These are phyloP conservation scores for Antheraea mylitta DNA, from an alignment of 1,140 invertebrate species.

Conservation along the genomic window DNA sequence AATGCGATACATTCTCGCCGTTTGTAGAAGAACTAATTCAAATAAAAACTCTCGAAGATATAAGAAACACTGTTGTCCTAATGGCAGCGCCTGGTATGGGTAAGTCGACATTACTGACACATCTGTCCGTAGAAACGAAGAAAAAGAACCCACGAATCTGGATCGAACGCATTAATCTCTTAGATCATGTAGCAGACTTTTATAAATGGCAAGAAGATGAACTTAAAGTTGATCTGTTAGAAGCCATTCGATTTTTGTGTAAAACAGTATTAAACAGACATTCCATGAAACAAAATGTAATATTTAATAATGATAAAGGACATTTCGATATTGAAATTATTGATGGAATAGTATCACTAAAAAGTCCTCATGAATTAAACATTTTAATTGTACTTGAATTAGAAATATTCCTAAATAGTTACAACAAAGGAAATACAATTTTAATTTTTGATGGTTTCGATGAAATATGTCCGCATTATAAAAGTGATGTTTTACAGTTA, in stretches of 20 bases:
- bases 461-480: constrained; percentile 19
- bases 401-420: constrained; percentile 22
- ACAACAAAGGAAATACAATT: constrained; percentile 20
- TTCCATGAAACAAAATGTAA: background rate
- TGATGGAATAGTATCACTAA: background rate
- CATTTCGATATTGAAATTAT: background rate
- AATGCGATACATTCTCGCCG: background rate
- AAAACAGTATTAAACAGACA: constrained; percentile 8
- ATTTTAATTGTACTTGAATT: constrained; percentile 14
- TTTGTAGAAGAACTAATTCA: background rate
- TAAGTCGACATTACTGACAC: constrained; percentile 23
- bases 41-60: constrained; percentile 17
- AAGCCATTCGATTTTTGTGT: constrained; percentile 16
- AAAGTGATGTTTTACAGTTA: constrained; percentile 14
- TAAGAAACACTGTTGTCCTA: constrained; percentile 19
- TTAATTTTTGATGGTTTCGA: constrained; percentile 29
- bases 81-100: constrained; percentile 20
- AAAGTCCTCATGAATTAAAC: background rate
- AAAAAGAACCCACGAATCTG: constrained; percentile 17
- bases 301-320: constrained; percentile 5
- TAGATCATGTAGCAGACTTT: constrained; percentile 9
- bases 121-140: constrained; percentile 24
- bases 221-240: background rate
- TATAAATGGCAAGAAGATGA: constrained; percentile 13
- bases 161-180: constrained; percentile 21